Evolutionary conservation across 2,797 vertebrate genomes (phyloP).

Genomic region (Sebastes glaucus): DNA sequence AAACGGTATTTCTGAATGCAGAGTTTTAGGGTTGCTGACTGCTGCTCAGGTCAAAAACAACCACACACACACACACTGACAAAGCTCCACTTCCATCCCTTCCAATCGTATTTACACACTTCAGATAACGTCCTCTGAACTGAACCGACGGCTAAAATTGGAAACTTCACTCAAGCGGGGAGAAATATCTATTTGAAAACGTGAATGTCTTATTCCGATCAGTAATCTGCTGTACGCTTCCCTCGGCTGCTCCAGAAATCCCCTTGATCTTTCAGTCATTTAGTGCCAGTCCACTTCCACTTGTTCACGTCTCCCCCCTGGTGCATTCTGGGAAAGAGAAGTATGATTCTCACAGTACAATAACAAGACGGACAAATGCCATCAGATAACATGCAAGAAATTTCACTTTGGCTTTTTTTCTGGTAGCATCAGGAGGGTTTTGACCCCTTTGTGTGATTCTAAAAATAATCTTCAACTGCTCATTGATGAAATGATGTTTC

Average conservation of each 20-base stretch:
- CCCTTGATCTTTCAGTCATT: slow-evolving; percentile 37
- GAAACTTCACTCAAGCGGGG: slow-evolving; percentile 35
- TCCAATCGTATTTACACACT: slow-evolving; percentile 42
- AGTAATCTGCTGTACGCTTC: slow-evolving; percentile 30
- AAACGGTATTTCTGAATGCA: neutral
- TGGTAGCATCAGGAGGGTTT: neutral
- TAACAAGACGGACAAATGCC: neutral
- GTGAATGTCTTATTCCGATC: slow-evolving; percentile 43
- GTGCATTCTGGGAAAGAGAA: neutral
- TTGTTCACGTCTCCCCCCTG: neutral
- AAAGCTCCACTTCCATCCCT: slow-evolving; percentile 18
- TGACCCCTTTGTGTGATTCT: neutral
- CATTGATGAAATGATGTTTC: neutral
- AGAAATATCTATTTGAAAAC: slow-evolving; percentile 50
- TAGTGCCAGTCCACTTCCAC: slow-evolving; percentile 45
- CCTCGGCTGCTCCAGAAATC: slow-evolving; percentile 7
- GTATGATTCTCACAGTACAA: slow-evolving; percentile 17
- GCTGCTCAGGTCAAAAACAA: slow-evolving; percentile 9
- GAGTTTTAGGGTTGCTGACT: neutral
- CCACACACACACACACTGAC: neutral
- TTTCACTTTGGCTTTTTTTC: neutral
- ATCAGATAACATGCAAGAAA: neutral
- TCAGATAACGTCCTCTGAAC: slow-evolving; percentile 43
- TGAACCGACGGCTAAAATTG: slow-evolving; percentile 47
- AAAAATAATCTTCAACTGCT: neutral